Base-by-base conservation (phyloP, 2,797 vertebrate genomes). In the Alauda arvensis region DNA sequence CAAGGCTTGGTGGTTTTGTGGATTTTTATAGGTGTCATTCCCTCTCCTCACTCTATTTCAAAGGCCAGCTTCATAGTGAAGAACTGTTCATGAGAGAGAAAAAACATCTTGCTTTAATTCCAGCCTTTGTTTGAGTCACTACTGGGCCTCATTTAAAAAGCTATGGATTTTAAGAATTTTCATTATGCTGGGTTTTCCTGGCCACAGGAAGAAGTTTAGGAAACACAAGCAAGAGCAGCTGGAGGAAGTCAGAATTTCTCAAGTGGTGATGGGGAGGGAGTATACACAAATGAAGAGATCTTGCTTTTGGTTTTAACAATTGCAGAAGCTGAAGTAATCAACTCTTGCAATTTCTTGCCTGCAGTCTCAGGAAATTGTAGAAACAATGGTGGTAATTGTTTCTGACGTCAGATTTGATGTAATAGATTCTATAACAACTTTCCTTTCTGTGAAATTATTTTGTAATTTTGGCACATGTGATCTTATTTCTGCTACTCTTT, bases 321-420 rank as follows among this genome's bases (percentile, higher is more conserved):
- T 83, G 34, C 19, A 68, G 82, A 71, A 83, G 70, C 77, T 88
- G 62, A 87, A 87, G 56, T 72, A 83, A 66, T 90, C 56, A 76
- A 12, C 48, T 78, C 67, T 19, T 81, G 45, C 19, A 43, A 16
- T 72, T 85, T 72, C 77, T 89, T 85, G 37, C 59, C 61, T 76
- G 39, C 43, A 57, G 31, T 74, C n/a, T 81, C 39, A 78, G 90
- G 82, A 92, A 90, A 55, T 42, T 76, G 33, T 55, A 48, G 83
- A 52, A 87, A 81, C 70, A 68, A 29, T 55, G 29, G 25, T 48
- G 18, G 10, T 85, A 52, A 59, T 76, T 70, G 60, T 60, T 63
- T 83, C 65, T 87, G 71, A 87, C 3, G 3, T 85, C 42, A 83
- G 68, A 67, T 34, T 53, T 82, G 43, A 51, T 69, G 86, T 66